Conservation (phyloP, 2,113 vertebrate species). For the Rhinoderma darwinii region DNA sequence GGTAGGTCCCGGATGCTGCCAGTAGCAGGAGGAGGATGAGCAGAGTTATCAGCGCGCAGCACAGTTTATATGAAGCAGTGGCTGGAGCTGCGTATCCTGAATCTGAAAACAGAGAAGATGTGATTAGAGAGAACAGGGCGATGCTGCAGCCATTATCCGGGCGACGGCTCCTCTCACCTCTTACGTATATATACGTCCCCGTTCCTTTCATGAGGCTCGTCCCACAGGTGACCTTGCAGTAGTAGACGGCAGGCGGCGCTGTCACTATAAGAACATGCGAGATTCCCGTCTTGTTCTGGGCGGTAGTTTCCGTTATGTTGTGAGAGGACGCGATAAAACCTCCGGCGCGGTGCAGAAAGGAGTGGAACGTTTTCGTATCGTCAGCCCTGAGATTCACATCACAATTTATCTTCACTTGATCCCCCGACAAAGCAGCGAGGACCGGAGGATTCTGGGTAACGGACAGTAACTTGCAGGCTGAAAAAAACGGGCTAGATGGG, state of each 20-base stretch:
- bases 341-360: background rate
- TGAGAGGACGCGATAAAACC: too few relatives aligned
- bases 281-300: background rate
- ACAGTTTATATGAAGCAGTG: background rate
- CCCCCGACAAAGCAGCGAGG: background rate
- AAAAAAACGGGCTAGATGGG: background rate
- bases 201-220: fast-evolving
- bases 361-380: background rate
- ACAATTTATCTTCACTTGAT: background rate
- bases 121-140: background rate
- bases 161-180: conserved; percentile 11
- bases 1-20: background rate
- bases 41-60: background rate
- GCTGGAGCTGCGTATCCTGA: background rate
- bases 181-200: conserved; percentile 35
- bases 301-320: background rate
- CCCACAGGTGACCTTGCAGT: conserved; percentile 3
- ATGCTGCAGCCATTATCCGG: background rate
- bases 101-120: background rate
- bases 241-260: background rate
- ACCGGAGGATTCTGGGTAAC: background rate
- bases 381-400: background rate
- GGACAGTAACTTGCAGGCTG: background rate
- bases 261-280: background rate
- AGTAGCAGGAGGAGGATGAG: conserved; percentile 12